Conservation (phyloP, 2,113 vertebrate species). For the Gambusia holbrooki region DNA sequence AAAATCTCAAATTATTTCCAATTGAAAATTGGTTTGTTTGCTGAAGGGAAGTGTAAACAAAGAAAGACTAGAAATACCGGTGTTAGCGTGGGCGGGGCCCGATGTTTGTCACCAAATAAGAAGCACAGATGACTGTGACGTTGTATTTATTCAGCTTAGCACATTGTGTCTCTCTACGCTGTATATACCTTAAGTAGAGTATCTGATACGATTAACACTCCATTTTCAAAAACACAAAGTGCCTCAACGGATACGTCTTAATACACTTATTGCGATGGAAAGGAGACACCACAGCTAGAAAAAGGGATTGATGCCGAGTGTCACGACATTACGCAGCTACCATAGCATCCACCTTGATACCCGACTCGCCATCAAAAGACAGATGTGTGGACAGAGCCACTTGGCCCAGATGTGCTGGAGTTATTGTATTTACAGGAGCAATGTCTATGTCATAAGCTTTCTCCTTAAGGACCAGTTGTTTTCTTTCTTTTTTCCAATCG, state of each 20-base stretch:
- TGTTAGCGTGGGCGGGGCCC: not conserved
- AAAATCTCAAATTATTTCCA: not conserved
- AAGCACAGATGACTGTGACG: conserved; percentile 70
- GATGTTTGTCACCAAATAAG: conserved; percentile 52
- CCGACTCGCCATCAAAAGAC: conserved; percentile 74
- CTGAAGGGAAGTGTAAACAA: not conserved
- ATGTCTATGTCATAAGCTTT: conserved; percentile 44
- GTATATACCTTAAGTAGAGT: conserved; percentile 67
- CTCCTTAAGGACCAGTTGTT: conserved; percentile 38
- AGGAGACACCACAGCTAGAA: conserved; percentile 68
- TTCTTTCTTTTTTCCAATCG: not conserved
- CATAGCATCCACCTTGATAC: conserved; percentile 49
- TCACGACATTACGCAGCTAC: conserved; percentile 53
- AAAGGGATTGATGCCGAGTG: conserved; percentile 65
- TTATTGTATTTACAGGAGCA: conserved; percentile 84
- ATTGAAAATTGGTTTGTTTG: not conserved
- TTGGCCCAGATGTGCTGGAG: conserved; percentile 73
- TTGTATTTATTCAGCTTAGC: conserved; percentile 73
- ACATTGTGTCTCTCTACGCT: conserved; percentile 70
- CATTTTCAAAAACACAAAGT: conserved; percentile 73
- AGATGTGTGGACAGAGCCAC: conserved; percentile 70
- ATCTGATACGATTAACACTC: conserved; percentile 68
- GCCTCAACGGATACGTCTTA: conserved; percentile 80
- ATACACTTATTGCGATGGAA: conserved; percentile 80
- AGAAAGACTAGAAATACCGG: not conserved